Evolutionary conservation across 2,888 invertebrate genomes (phyloP), one percentile per base, ranked within the genome.

Genomic region (Malthinus seriepunctatus): DNA sequence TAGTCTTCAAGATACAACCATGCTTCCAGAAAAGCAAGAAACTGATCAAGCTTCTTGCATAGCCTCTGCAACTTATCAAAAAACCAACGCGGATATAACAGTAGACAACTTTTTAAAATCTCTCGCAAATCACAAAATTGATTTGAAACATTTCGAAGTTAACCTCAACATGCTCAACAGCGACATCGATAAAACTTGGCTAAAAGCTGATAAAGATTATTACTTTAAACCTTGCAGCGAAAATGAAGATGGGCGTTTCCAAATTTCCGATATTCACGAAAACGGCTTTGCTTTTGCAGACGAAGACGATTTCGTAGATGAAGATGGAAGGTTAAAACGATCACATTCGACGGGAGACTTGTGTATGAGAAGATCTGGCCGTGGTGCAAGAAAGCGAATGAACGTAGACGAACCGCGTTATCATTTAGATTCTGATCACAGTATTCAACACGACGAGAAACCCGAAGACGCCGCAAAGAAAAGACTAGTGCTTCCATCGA

Each of bases 21-120:
- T 71, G 11, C 68, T 67, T 11, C 60, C 71, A 15, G 67, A 63
- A 33, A 71, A 67, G 46, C 64, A 64, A 23, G 64, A 67, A 15
- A 53, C 63, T 46, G 65, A 68, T 23, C 56, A 56, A 34, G 49
- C 32, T 12, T 50, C 56, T 56, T 63, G 52, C 60, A 65, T 51
- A 50, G 52, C 39, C 51, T 62, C 54, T 34, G 56, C 38, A 53
- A 51, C 46, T 51, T 78, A 75, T 61, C 78, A 78, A 53, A 79
- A 77, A 65, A 77, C 78, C 1, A 80, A 72, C 58, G 81, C 81
- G 2, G 82, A 83, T 64, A 73, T 82, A 49, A 81, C 82, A 0
- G 82, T 83, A 2, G 82, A 82, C 62, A 82, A 81, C 68, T 82
- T 83, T 65, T 67, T 83, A 34, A 82, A 82, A 67, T 81, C 81